Base-by-base conservation (phyloP, 2,113 vertebrate genomes). In the Salminus brasiliensis region DNA sequence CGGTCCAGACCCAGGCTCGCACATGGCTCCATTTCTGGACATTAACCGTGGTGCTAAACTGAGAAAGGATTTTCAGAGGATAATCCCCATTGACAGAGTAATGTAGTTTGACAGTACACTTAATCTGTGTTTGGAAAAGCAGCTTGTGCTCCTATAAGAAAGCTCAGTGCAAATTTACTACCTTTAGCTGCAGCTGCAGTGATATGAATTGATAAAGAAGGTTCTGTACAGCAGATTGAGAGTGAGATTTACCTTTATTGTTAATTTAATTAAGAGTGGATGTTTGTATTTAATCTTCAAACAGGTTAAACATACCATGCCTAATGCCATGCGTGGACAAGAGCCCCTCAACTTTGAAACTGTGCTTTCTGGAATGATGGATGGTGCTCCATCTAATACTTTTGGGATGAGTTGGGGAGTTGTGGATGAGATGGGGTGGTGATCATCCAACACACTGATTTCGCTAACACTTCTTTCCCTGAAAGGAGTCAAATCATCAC, bases 1-100 rank as follows among this genome's bases (percentile, higher is more conserved):
- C 70, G 79, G 30, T 83, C 74, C 78, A 76, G 45, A 53, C 71
- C 70, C 36, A 18, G 81, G 70, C 70, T 79, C 84, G 81, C 76
- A 71, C 74, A 74, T 68, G 43, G 62, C 60, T 63, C 16, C 16
- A 10, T 36, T 65, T 65, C 62, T 65, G 18, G 52, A 55, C 52
- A 55, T 55, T 55, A 55, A 55, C n/a, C n/a, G n/a, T 55, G 13
- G 52, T 23, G 49, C 49, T 53, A 53, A 53, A 53, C 49, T 53
- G 49, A 53, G 23, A 49, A 53, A 53, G 6, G 32, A n/a, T 39
- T 65, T 65, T 21, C 18, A n/a, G 34, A 10, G 32, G 62, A 66
- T 36, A 66, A 55, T 55, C 34, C 1, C 23, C n/a, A 76, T 47
- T 49, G 43, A 63, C 60, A 23, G 18, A 30, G 59, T 52, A 36